Evolutionary conservation across 2,113 vertebrate genomes (phyloP).

Genomic region (Eonycteris spelaea): DNA sequence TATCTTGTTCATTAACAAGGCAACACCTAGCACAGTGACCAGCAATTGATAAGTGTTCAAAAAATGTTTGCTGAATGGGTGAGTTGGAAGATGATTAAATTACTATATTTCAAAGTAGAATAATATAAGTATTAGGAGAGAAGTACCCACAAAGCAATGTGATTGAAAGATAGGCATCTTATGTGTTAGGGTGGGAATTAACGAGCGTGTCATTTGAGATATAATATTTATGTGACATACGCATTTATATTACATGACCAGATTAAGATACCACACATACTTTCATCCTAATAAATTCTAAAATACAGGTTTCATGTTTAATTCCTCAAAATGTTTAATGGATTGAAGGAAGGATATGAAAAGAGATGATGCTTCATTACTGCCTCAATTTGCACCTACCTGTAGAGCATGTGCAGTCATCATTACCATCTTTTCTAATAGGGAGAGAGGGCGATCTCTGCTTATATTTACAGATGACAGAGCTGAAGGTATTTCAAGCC

Average conservation of each 20-base stretch:
- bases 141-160: not conserved
- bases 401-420: not conserved
- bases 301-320: not conserved
- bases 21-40: not conserved
- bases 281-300: not conserved
- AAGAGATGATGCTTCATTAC: not conserved
- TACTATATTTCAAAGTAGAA: not conserved
- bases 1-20: not conserved
- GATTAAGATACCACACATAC: not conserved
- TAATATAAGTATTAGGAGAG: not conserved
- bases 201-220: not conserved
- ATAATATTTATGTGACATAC: not conserved
- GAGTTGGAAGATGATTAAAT: not conserved
- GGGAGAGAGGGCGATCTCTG: not conserved
- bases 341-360: not conserved
- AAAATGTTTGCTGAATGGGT: not conserved
- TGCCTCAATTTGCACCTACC: not conserved
- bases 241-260: not conserved
- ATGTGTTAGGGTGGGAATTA: not conserved
- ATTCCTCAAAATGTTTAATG: not conserved
- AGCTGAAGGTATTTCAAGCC: constrained; percentile 37
- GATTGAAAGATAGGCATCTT: not conserved
- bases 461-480: constrained; percentile 27
- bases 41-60: not conserved
- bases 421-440: not conserved